Percentiles rank a stretch among this genome's conserved stretches.
phyloP scores from a whole-genome alignment of 2,113 vertebrate species.

The Tichodroma muraria region DNA sequence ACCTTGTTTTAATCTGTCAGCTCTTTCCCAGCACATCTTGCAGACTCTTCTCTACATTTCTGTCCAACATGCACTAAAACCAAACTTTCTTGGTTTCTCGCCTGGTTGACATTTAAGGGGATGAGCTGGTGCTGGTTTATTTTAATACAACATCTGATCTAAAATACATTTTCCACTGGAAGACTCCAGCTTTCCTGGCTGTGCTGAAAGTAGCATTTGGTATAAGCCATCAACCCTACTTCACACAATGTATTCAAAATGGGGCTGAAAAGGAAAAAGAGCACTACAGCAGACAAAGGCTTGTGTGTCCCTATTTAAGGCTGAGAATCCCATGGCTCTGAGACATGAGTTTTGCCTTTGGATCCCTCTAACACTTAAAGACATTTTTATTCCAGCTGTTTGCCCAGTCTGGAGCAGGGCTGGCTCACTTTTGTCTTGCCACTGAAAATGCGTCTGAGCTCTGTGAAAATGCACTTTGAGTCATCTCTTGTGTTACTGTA shows the following conservation, averaged over 20 bases:
- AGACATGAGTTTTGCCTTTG: neutral
- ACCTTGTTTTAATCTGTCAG: neutral
- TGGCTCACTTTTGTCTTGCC: neutral
- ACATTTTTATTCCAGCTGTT: neutral
- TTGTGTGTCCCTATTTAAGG: neutral
- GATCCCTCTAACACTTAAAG: neutral
- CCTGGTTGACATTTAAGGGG: neutral
- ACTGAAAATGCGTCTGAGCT: neutral
- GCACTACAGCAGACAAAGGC: neutral
- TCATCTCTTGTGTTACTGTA: neutral
- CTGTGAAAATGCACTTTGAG: neutral
- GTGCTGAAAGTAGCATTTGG: conserved; percentile 5
- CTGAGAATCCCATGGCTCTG: neutral
- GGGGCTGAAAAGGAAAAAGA: neutral
- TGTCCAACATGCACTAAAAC: neutral
- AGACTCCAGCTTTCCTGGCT: neutral
- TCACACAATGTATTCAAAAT: neutral
- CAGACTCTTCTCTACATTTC: neutral
- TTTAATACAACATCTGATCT: neutral
- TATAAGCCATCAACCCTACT: neutral
- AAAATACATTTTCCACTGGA: neutral
- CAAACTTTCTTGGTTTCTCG: neutral
- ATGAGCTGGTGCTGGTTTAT: neutral
- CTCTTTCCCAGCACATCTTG: neutral
- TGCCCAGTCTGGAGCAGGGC: neutral